Percentiles rank a stretch among this genome's conserved stretches.
These are phyloP conservation scores for Oncorhynchus gorbuscha DNA, from an alignment of 2,113 vertebrate genomes.

Conservation along the genomic window DNA sequence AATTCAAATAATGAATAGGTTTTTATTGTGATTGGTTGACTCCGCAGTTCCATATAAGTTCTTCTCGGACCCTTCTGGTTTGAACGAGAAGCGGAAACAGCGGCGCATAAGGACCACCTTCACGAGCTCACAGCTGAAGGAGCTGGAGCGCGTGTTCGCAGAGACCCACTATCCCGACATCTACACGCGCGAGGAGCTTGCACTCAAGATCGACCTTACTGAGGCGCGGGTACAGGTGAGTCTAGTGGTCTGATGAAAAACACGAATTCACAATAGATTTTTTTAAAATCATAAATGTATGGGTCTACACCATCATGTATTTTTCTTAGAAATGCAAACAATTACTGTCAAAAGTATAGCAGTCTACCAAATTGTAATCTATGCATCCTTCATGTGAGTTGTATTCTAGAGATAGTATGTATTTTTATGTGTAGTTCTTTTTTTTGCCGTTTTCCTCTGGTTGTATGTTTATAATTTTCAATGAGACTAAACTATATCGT, in stretches of 20 bases:
- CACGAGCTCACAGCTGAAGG: constrained; percentile 94
- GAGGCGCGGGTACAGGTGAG: constrained; percentile 92
- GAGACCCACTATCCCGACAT: constrained; percentile 94
- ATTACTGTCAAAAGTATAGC: neutral
- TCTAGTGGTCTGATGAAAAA: neutral
- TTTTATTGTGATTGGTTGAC: neutral
- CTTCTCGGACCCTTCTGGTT: constrained; percentile 87
- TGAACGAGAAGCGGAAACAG: constrained; percentile 96
- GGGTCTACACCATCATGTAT: neutral
- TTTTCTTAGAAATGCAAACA: neutral
- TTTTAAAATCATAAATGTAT: neutral
- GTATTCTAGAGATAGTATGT: neutral
- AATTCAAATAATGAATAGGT: neutral
- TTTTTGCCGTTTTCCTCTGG: neutral
- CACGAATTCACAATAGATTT: neutral
- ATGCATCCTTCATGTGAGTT: neutral
- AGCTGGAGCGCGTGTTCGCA: constrained; percentile 92
- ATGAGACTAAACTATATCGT: neutral
- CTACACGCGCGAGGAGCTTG: constrained; percentile 92
- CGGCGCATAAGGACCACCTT: constrained; percentile 92
- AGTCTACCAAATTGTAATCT: too few species aligned
- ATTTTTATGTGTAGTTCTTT: neutral
- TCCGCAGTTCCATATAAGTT: constrained; percentile 86
- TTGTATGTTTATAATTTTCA: neutral
- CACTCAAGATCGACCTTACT: constrained; percentile 93